Evolutionary conservation across 1,140 invertebrate species (phyloP), one percentile per base, ranked within the genome.

Genomic region (Polypedilum vanderplanki): DNA sequence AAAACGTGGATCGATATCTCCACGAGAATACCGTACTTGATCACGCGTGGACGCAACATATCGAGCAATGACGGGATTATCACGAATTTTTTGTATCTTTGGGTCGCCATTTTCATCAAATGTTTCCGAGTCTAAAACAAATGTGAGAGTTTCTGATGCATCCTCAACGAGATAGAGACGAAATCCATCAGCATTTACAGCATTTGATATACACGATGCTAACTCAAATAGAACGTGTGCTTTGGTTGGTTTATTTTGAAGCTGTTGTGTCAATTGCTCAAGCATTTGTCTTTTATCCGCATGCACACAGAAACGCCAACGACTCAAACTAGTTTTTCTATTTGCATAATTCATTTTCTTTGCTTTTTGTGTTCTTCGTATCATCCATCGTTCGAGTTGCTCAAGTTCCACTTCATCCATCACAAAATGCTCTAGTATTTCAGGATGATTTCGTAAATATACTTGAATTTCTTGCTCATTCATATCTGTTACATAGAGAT

Each of bases 291-390:
- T 81, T 79, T 88, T 88, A 79, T 88, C 87, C 3, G 87, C 86
- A 76, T 88, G 87, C 8, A 88, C 85, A 79, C 86, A 87, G 75
- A 87, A 88, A 84, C 87, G 87, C 87, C 86, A 88, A 79, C 85
- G 46, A 1, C 84, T 84, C 24, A 87, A 77, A 77, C 85, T 86
- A 4, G 85, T 85, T 76, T 86, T 86, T 74, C 85, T 77, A 7
- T 80, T 79, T 74, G 79, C 78, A 75, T 79, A 80, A 76, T 80
- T 81, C 80, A 77, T 18, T 75, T 82, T 83, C 77, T 85, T 85
- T 73, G 83, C 79, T 41, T 83, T 78, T 76, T 85, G 85, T n/a
- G 84, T 85, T 76, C 86, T 83, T 20, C 86, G 79, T 73, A 88
- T 87, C 74, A 87, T 85, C 87, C 87, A 89, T 73, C 86, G 79